phyloP scores from a whole-genome alignment of 2,113 vertebrate species.

The Dissostichus mawsoni region DNA sequence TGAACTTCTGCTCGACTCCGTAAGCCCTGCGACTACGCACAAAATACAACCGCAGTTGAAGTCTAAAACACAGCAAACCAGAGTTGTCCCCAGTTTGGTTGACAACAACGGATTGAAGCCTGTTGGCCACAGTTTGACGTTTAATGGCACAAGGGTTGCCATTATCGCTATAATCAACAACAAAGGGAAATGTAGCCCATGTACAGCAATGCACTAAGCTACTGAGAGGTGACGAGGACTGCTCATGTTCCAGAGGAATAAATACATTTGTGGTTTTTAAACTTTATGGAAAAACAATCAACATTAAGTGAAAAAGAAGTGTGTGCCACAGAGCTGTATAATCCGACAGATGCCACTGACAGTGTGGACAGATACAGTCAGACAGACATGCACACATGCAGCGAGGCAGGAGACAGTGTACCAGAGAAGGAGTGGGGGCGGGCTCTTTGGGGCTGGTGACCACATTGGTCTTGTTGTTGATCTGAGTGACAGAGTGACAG shows the following conservation, averaged over 20 bases:
- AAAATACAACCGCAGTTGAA: no score
- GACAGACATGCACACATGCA: constrained; percentile 65
- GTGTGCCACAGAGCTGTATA: background rate
- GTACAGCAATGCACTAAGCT: constrained; percentile 41
- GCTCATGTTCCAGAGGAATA: constrained; percentile 15
- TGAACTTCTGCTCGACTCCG: no score
- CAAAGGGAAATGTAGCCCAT: constrained; percentile 60
- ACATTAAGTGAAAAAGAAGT: background rate
- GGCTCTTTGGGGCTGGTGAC: constrained; percentile 97
- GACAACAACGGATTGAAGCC: constrained; percentile 11
- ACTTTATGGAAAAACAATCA: constrained; percentile 11
- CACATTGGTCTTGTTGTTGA: constrained; percentile 99
- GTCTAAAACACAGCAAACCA: background rate
- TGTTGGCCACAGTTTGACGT: constrained; percentile 5
- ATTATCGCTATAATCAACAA: constrained; percentile 66
- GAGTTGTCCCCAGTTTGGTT: background rate
- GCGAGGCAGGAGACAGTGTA: constrained; percentile 85
- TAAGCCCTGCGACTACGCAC: no score
- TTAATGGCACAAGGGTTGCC: constrained; percentile 38
- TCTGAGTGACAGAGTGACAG: constrained; percentile 88
- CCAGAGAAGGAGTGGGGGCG: constrained; percentile 95
- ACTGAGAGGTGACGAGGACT: background rate
- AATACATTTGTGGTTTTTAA: constrained; percentile 1
- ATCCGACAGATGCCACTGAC: constrained; percentile 5
- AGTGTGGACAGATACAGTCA: constrained; percentile 2